Conservation (phyloP, 30 jellyfish, hydroid and myxozoan genomes). For the Cassiopea xamachana region DNA sequence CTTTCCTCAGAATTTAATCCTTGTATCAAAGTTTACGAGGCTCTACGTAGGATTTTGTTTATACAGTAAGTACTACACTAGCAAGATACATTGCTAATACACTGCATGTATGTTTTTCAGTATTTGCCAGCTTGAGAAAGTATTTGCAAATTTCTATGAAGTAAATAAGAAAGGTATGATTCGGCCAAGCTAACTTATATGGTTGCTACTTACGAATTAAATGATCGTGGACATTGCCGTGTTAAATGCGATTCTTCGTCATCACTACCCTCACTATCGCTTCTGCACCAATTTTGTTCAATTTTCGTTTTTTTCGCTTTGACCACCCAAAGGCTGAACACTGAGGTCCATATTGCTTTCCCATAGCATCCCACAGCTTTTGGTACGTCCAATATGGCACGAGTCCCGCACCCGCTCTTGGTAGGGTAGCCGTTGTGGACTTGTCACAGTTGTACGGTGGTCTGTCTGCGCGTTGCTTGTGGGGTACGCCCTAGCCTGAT, state of each 20-base stretch:
- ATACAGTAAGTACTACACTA: background rate
- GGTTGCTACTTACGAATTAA: constrained; percentile 48
- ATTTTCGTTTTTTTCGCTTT: constrained; percentile 42
- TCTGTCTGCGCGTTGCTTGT: no score
- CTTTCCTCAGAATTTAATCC: background rate
- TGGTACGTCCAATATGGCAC: background rate
- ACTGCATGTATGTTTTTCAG: background rate
- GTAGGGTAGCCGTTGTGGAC: no score
- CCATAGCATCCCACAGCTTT: background rate
- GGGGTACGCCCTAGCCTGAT: no score
- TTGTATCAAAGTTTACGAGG: background rate
- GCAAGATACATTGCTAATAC: background rate
- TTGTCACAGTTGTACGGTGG: no score
- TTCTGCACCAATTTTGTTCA: constrained; percentile 12
- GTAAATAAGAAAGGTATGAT: background rate
- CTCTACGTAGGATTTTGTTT: background rate
- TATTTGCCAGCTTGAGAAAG: background rate
- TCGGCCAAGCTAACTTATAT: background rate
- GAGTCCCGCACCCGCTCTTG: background rate
- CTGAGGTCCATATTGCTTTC: constrained; percentile 11
- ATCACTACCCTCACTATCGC: constrained; percentile 62
- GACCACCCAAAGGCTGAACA: constrained; percentile 45
- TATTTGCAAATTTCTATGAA: background rate
- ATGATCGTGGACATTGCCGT: constrained; percentile 41
- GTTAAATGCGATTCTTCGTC: constrained; percentile 41